phyloP scores from a whole-genome alignment of 2,113 vertebrate genomes.

The Gallinago paraguaiae region DNA sequence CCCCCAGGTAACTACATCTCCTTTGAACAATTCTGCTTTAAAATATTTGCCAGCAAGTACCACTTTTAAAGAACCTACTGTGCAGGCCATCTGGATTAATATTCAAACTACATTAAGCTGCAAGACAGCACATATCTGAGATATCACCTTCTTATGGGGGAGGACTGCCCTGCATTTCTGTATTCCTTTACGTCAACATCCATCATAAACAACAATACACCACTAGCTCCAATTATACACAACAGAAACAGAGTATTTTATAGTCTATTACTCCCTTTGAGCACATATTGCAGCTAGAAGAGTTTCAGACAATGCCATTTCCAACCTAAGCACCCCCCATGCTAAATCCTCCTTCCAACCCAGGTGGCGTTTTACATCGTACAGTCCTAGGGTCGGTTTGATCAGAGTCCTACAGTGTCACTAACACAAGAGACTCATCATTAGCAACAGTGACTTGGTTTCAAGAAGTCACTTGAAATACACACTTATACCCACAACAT shows the following conservation, averaged over 20 bases:
- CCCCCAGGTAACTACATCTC: not conserved
- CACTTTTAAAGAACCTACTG: not conserved
- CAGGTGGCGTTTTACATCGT: not conserved
- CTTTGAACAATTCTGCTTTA: not conserved
- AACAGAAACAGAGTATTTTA: not conserved
- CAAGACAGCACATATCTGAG: not conserved
- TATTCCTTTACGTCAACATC: not conserved
- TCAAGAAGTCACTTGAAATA: not conserved
- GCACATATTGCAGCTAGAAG: not conserved
- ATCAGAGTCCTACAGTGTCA: not conserved
- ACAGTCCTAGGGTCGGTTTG: rapidly evolving
- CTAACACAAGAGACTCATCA: not conserved
- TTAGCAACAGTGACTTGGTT: not conserved
- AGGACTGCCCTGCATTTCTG: not conserved
- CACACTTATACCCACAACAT: not conserved
- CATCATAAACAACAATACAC: not conserved
- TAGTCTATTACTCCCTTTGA: not conserved
- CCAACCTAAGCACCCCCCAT: not conserved
- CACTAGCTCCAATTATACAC: not conserved
- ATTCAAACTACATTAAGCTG: not conserved
- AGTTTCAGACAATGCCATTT: not conserved
- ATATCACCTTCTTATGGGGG: not conserved
- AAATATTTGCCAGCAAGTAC: not conserved
- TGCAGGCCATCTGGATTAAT: not conserved
- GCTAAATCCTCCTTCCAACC: not conserved